Evolutionary conservation across 1,140 invertebrate genomes (phyloP).

Genomic region (Sycophaga agraensis): DNA sequence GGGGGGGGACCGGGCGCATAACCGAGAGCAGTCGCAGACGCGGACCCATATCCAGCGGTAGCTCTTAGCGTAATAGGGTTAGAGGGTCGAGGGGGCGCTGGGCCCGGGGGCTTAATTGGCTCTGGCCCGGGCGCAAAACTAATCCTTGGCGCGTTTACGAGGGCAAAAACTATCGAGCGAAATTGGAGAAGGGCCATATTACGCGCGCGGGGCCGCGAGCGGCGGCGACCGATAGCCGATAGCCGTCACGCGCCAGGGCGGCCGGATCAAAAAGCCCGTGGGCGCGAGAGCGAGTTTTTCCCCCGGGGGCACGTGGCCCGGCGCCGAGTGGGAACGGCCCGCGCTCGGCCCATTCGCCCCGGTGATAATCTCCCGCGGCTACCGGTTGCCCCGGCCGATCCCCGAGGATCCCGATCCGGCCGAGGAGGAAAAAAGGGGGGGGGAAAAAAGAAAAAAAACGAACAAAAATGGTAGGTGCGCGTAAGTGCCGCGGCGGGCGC

Average conservation of each 20-base stretch:
- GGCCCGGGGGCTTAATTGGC: constrained; percentile 37
- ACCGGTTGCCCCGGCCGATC: constrained; percentile 45
- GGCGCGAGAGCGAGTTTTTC: too few relatives aligned
- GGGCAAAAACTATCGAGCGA: constrained; percentile 51
- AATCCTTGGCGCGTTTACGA: constrained; percentile 48
- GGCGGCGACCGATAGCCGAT: constrained; percentile 25
- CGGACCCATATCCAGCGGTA: too few relatives aligned
- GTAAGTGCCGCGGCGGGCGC: too few relatives aligned
- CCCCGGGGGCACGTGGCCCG: too few relatives aligned
- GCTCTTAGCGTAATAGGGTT: too few relatives aligned
- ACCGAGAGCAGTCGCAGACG: too few relatives aligned
- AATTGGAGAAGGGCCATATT: constrained; percentile 45
- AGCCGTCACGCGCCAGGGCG: constrained; percentile 38
- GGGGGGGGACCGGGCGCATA: too few relatives aligned
- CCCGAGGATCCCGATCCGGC: too few relatives aligned
- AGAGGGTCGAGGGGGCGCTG: too few relatives aligned
- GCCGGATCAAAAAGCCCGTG: constrained; percentile 42
- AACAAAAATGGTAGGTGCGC: too few relatives aligned
- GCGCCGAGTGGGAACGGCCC: constrained; percentile 47
- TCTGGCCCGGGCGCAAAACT: constrained; percentile 39
- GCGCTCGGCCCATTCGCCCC: constrained; percentile 42
- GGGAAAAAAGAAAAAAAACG: too few relatives aligned
- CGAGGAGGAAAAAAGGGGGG: not conserved
- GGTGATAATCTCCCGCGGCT: constrained; percentile 50
- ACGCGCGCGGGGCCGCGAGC: too few relatives aligned